Evolutionary conservation across 2,113 vertebrate genomes (phyloP).

Genomic region (Azemiops feae): DNA sequence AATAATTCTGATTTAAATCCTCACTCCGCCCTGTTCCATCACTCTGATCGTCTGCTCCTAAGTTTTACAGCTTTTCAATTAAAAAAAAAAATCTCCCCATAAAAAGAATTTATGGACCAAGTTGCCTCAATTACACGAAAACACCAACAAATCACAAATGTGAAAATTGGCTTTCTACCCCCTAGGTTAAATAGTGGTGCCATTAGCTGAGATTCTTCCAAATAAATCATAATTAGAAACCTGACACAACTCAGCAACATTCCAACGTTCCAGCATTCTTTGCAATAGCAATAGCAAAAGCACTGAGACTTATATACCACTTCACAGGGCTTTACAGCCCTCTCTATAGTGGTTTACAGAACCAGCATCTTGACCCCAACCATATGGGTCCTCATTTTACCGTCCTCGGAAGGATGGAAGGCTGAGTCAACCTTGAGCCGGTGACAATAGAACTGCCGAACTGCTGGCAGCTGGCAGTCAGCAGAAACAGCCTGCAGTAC

Average conservation of each 20-base stretch:
- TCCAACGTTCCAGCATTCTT: conserved; percentile 28
- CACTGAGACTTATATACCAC: no score
- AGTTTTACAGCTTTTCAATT: conserved; percentile 28
- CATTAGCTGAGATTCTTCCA: conserved; percentile 33
- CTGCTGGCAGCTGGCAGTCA: no score
- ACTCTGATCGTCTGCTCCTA: conserved; percentile 26
- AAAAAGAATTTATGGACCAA: conserved; percentile 45
- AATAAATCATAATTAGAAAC: neutral
- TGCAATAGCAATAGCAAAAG: no score
- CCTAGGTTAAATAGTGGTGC: conserved; percentile 11
- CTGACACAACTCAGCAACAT: conserved; percentile 16
- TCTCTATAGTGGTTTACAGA: no score
- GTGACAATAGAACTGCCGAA: no score
- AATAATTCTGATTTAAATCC: conserved; percentile 47
- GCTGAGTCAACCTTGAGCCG: no score
- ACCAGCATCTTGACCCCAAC: no score
- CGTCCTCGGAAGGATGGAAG: no score
- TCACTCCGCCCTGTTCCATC: conserved; percentile 33
- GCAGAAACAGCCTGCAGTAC: no score
- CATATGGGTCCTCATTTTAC: no score
- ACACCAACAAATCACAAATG: neutral
- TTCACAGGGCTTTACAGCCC: no score
- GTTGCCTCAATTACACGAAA: conserved; percentile 43
- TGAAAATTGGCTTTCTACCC: conserved; percentile 29
- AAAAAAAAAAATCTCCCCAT: neutral